Evolutionary conservation across 2,797 vertebrate genomes (phyloP).

Genomic region (Tiaroga cobitis): DNA sequence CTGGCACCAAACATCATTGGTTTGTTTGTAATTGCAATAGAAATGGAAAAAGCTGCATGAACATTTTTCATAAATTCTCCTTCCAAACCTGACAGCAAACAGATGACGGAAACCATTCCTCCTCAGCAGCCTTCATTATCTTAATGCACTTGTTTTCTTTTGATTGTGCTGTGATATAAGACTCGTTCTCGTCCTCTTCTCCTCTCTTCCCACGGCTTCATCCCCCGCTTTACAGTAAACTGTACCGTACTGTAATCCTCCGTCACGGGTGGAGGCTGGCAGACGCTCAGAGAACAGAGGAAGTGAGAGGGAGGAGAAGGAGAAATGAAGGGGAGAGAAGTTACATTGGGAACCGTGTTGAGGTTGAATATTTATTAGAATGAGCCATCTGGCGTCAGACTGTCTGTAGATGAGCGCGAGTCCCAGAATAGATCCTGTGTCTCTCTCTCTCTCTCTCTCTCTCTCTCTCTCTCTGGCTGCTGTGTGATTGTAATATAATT

Average conservation of each 20-base stretch:
- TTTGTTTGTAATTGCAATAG: neutral
- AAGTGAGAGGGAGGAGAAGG: conserved; percentile 59
- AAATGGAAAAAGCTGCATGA: neutral
- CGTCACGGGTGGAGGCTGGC: conserved; percentile 98
- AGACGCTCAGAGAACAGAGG: conserved; percentile 80
- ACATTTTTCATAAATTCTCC: neutral
- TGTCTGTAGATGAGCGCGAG: conserved; percentile 93
- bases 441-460: conserved; percentile 65
- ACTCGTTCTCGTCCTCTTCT: conserved; percentile 68
- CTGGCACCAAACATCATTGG: neutral
- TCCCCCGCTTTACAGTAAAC: conserved; percentile 20
- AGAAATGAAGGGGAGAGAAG: conserved; percentile 74
- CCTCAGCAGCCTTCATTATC: neutral
- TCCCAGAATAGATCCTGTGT: conserved; percentile 89
- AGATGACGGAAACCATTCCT: neutral
- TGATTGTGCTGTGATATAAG: conserved; percentile 51
- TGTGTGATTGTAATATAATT: conserved; percentile 61
- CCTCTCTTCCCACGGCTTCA: conserved; percentile 16
- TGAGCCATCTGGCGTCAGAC: conserved; percentile 99
- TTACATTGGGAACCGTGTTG: conserved; percentile 99
- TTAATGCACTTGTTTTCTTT: neutral
- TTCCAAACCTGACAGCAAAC: neutral
- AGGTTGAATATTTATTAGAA: conserved; percentile 99
- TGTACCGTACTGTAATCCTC: conserved; percentile 95
- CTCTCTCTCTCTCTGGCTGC: conserved; percentile 64